Evolutionary conservation across 2,797 vertebrate species (phyloP).

Genomic region (Rachycentron canadum): DNA sequence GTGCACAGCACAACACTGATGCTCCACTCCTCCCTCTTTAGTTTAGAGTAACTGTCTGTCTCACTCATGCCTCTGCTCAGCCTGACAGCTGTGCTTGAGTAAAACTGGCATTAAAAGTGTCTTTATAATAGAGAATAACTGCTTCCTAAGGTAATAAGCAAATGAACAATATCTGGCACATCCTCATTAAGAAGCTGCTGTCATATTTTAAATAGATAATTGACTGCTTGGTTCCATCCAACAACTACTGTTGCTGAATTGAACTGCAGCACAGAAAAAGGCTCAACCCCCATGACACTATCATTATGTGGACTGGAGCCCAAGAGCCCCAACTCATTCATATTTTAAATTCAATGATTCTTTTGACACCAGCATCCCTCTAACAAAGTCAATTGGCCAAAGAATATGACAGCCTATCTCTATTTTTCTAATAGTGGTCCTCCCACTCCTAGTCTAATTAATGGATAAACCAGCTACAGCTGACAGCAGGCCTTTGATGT

Average conservation of each 20-base stretch:
- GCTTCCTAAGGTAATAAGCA: slow-evolving; percentile 13
- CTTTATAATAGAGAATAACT: slow-evolving; percentile 18
- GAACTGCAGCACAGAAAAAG: slow-evolving; percentile 16
- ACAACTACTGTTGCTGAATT: slow-evolving; percentile 11
- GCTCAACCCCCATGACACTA: slow-evolving; percentile 27
- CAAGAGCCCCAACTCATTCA: slow-evolving; percentile 31
- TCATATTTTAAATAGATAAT: slow-evolving; percentile 29
- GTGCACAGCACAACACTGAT: slow-evolving; percentile 13
- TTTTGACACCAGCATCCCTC: slow-evolving; percentile 34
- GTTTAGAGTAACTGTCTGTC: slow-evolving; percentile 24
- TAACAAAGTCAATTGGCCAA: slow-evolving; percentile 46
- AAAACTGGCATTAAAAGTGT: slow-evolving; percentile 12
- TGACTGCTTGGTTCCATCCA: slow-evolving; percentile 11
- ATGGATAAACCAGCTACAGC: slow-evolving; percentile 51
- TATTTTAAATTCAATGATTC: slow-evolving; percentile 39
- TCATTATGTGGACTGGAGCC: slow-evolving; percentile 51
- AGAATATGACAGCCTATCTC: slow-evolving; percentile 50
- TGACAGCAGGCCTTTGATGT: slow-evolving; percentile 61
- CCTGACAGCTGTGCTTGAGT: slow-evolving; percentile 20
- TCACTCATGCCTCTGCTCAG: background rate
- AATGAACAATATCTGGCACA: background rate
- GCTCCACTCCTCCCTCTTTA: slow-evolving; percentile 9
- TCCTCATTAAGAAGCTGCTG: slow-evolving; percentile 1
- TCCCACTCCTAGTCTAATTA: slow-evolving; percentile 59
- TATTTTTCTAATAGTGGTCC: slow-evolving; percentile 40